These are phyloP conservation scores for Drosophila seguyi DNA, from an alignment of 1,140 invertebrate species.

Conservation along the genomic window DNA sequence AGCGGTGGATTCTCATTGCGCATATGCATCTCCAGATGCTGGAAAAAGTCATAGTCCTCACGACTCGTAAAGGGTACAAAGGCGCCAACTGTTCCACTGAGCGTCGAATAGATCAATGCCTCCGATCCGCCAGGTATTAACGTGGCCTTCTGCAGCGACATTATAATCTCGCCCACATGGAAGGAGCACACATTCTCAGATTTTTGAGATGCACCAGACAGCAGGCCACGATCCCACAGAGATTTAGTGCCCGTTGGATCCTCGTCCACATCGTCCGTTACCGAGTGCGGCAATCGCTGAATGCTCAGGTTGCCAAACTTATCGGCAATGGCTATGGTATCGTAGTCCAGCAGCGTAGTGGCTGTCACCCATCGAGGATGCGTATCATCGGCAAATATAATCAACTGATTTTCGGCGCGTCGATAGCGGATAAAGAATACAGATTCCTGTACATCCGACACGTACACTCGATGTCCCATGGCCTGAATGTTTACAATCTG, in stretches of 20 bases:
- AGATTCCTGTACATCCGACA: constrained; percentile 98
- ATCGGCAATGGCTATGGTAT: constrained; percentile 97
- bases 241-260: constrained; percentile 99
- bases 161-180: constrained; percentile 97
- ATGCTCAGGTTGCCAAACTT: constrained; percentile 99
- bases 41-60: constrained; percentile 99
- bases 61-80: constrained; percentile 98
- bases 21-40: constrained; percentile 99
- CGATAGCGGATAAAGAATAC: constrained; percentile 98
- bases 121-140: constrained; percentile 98
- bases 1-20: constrained; percentile 97
- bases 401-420: constrained; percentile 97
- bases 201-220: constrained; percentile 99
- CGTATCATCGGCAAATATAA: constrained; percentile 99
- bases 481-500: constrained; percentile 97
- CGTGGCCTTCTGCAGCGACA: constrained; percentile 96
- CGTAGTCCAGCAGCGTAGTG: constrained; percentile 97
- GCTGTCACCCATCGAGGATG: constrained; percentile 98
- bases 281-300: constrained; percentile 94
- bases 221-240: constrained; percentile 97
- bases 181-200: constrained; percentile 96
- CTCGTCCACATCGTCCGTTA: constrained; percentile 99
- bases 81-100: constrained; percentile 98
- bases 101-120: constrained; percentile 97
- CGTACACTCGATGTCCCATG: constrained; percentile 96